Base-by-base conservation (phyloP, 2,113 vertebrate species). In the Theristicus caerulescens region DNA sequence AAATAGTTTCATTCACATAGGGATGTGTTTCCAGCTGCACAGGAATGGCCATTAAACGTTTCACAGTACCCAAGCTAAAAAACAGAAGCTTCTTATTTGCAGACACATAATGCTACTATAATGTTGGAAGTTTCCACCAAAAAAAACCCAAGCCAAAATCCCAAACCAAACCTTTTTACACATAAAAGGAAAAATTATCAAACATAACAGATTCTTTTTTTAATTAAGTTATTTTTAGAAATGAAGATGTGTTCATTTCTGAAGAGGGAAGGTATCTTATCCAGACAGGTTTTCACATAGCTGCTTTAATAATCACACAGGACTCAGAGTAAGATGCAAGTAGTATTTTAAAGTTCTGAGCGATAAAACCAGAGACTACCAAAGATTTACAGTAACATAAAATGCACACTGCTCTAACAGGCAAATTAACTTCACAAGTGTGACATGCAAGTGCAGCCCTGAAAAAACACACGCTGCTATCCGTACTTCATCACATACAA, bases 31-130 rank as follows among this genome's bases (percentile, higher is more conserved):
- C 90, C 95, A 95, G 95, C 85, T 97, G 93, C 90, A 97, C 76
- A 97, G 96, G 90, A 97, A 97, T 27, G n/a, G 70, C 91, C 86
- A 97, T 97, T 97, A 97, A 97, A 82, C 93, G 93, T 96, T 98
- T 95, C 93, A 96, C 81, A 96, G 64, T 52, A 95, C 59, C 38
- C 82, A 79, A 66, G 80, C 91, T 31, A 57, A 91, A 94, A 92
- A 82, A 11, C n/a, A 94, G 84, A 96, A 90, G 49, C 77, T 90
- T 84, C 74, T 93, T 84, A 76, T 89, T 93, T 96, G 71, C 91
- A 97, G 86, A 61, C 40, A 93, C 36, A 51, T 65, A 91, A 70
- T 13, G 29, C 26, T 94, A 44, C 34, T 82, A 54, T 44, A 69
- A 32, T 7, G 24, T 87, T 69, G 25, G 82, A 96, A 95, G 94